Base-by-base conservation (phyloP, 1,140 invertebrate genomes). In the Manduca sexta region DNA sequence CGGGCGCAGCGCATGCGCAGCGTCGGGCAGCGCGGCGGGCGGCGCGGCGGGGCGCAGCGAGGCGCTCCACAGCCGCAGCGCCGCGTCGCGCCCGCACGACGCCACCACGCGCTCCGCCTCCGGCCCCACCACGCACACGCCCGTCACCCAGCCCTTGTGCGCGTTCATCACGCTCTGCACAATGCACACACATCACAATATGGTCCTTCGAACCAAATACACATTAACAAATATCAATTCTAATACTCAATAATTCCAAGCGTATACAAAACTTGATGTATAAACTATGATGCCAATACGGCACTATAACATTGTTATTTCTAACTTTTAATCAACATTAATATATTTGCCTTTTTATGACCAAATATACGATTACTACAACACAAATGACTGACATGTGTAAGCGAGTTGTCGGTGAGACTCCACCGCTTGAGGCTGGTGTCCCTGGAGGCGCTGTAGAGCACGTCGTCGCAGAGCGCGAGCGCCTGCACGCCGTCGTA, bases 391-490 rank as follows among this genome's bases (percentile, higher is more conserved):
- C 80, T 72, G 73, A 92, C 91, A 74, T 91, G 91, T 44, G 91
- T 88, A 40, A 93, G 79, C 55, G 91, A 89, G 77, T 92, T 89
- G 59, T 89, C 89, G 12, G 85, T 72, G 5, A 96, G 82, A 64
- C 94, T 91, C 95, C 95, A 97, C 68, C 94, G 93, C 86, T 97
- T 97, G 65, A 97, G 94, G 71, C 93, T 95, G 78, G 91, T 93
- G 76, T 97, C 95, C 17, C 95, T 81, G 0, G 94, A 96, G 42
- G 94, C 95, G 72, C 93, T 95, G 86, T 95, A 97, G 8, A 97
- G 83, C 13, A 5, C 90, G 45, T 76, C 76, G 5, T 93, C 87
- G 12, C 90, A 87, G 37, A 94, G 86, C n/a, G 91, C 89, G 21
- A 97, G 87, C 39, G 92, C 92, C 72, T 96, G 92, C 34, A 97